phyloP scores from a whole-genome alignment of 2,888 invertebrate genomes.

The Hirtodrosophila trivittata region DNA sequence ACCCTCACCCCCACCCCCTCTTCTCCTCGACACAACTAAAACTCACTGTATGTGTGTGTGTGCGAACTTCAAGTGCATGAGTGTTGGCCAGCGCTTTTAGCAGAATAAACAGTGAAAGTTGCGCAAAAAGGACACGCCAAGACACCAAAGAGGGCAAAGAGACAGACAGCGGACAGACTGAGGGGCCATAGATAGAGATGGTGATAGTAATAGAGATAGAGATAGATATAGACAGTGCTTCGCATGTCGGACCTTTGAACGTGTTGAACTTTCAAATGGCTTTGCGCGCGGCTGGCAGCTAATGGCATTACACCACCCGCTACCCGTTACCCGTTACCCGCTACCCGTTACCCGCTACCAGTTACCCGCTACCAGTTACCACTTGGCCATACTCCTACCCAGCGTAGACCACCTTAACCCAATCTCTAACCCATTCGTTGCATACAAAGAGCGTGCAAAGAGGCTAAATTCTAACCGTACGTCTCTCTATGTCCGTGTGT shows the following conservation, averaged over 20 bases:
- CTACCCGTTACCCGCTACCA: background rate
- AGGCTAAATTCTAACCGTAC: conserved; percentile 54
- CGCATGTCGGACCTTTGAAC: conserved; percentile 78
- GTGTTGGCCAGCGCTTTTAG: conserved; percentile 78
- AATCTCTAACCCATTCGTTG: conserved; percentile 33
- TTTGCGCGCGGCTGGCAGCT: conserved; percentile 78
- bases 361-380: background rate
- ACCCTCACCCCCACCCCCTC: background rate
- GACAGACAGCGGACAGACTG: conserved; percentile 12
- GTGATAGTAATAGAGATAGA: conserved; percentile 19
- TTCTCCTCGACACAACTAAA: background rate
- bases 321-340: conserved; percentile 22
- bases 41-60: conserved; percentile 23
- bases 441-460: conserved; percentile 61
- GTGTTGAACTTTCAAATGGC: conserved; percentile 79
- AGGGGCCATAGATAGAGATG: conserved; percentile 6
- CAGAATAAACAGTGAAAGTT: conserved; percentile 79
- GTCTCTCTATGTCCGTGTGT: conserved; percentile 3
- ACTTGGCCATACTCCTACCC: background rate
- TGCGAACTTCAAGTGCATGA: conserved; percentile 69
- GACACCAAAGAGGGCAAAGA: conserved; percentile 57
- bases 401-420: conserved; percentile 1
- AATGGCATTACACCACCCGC: conserved; percentile 72
- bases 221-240: conserved; percentile 41
- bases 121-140: conserved; percentile 74